phyloP scores from a whole-genome alignment of 2,888 invertebrate genomes.

The Lochmaea capreae region DNA sequence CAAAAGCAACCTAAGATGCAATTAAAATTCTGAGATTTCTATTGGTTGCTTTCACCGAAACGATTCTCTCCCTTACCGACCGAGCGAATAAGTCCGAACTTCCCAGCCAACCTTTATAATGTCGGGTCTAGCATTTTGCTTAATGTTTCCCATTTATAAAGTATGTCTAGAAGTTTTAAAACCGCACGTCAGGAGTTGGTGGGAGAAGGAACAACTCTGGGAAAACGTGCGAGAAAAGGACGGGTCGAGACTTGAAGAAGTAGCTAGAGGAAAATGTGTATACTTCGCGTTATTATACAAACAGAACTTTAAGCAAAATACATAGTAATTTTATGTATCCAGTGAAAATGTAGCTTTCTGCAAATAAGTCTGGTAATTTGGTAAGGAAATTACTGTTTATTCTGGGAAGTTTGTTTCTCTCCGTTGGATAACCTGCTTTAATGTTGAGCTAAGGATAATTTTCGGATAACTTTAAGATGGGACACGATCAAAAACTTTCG shows the following conservation, averaged over 20 bases:
- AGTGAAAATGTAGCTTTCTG: conserved; percentile 64
- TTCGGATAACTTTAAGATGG: conserved; percentile 31
- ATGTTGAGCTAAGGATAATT: conserved; percentile 53
- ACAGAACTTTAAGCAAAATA: conserved; percentile 64
- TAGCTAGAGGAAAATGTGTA: conserved; percentile 56
- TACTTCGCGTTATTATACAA: conserved; percentile 60
- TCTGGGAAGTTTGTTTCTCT: conserved; percentile 62
- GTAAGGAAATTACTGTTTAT: conserved; percentile 67
- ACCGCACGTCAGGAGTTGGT: conserved; percentile 52
- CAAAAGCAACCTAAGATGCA: conserved; percentile 67
- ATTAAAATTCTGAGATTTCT: conserved; percentile 67
- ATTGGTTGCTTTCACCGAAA: conserved; percentile 57
- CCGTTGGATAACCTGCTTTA: conserved; percentile 57
- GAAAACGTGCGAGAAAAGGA: conserved; percentile 46
- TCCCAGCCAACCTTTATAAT: conserved; percentile 53
- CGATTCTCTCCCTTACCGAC: conserved; percentile 53
- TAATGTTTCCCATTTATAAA: conserved; percentile 63
- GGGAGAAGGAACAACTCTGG: conserved; percentile 29
- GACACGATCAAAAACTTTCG: conserved; percentile 25
- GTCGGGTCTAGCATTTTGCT: conserved; percentile 59
- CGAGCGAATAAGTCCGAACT: conserved; percentile 54
- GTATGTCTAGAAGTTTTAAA: conserved; percentile 51
- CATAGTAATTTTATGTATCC: conserved; percentile 66
- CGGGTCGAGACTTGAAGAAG: conserved; percentile 54
- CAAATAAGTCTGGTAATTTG: conserved; percentile 66